Conservation (phyloP, 2,797 vertebrate species). For the Rhincodon typus region DNA sequence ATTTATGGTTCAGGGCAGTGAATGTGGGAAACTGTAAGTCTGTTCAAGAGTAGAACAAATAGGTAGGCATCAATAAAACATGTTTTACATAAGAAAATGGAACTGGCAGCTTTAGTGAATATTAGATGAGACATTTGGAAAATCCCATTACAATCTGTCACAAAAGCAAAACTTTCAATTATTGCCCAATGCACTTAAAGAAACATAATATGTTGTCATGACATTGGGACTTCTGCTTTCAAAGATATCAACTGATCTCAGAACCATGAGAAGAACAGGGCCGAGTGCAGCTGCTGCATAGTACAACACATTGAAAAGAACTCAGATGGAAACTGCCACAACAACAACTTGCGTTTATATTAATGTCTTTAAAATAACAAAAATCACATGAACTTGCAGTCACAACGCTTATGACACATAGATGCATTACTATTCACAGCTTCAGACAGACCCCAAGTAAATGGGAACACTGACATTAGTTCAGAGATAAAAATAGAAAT, state of each 20-base stretch:
- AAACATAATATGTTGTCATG: constrained; percentile 23
- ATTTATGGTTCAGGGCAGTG: neutral
- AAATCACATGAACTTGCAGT: too few species aligned
- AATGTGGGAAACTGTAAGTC: neutral
- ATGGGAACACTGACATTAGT: neutral
- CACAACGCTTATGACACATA: neutral
- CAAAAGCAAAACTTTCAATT: constrained; percentile 15
- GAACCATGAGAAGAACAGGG: neutral
- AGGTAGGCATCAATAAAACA: constrained; percentile 8
- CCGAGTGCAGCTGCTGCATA: neutral
- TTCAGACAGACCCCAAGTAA: neutral
- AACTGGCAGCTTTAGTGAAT: neutral
- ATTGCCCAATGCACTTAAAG: constrained; percentile 1
- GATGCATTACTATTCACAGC: neutral
- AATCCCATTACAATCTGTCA: constrained; percentile 30
- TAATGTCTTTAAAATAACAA: too few species aligned
- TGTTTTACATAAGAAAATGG: neutral
- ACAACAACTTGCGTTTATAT: too few species aligned
- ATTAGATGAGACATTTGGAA: constrained; percentile 19
- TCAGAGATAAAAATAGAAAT: neutral
- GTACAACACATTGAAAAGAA: neutral
- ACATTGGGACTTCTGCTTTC: constrained; percentile 11
- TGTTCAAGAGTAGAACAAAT: neutral
- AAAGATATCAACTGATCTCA: constrained; percentile 26
- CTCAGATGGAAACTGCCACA: neutral